Base-by-base conservation (phyloP, 1,140 invertebrate species). In the Pseudomyrmex cubaensis region DNA sequence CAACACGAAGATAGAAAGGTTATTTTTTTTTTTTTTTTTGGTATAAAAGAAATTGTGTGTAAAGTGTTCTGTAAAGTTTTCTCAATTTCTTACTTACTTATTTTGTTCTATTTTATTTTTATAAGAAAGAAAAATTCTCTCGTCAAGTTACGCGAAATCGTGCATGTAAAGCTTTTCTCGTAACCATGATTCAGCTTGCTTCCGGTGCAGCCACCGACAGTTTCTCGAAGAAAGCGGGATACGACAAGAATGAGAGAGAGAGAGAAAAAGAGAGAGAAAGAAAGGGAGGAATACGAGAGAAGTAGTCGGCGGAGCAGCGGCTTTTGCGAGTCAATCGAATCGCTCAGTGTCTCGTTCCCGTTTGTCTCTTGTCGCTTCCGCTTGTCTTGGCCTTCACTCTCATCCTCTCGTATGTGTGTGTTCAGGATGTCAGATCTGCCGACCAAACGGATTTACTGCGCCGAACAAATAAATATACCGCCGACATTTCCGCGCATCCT, bases 401-500 rank as follows among this genome's bases (percentile, higher is more conserved):
- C 17, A 7, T 50, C 57, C 13, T 44, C 17, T 1, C 17, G 17
- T 67, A 22, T 15, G 7, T 5, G 10, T 20, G 57, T 57, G 50
- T 15, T 25, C 73, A 83, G 88, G 63, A 93, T 93, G 91, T 89
- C 89, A 66, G 84, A 92, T 70, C 69, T 87, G 48, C 74, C 52
- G 72, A 56, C 86, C 62, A 85, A 90, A 20, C 85, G 91, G 63
- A 93, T 95, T 92, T 95, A 95, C 87, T 95, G 94, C 88, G 92
- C 94, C 15, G 93, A 95, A 82, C 95, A 95, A 90, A 96, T 97
- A 83, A 95, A 95, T 82, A 96, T 98, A 86, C 98, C 98, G 2
- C 96, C 96, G n/a, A 96, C 96, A 64, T 96, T 98, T 87, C 97
- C 98, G 1, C 95, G 97, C 87, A 96, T 98, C 85, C 93, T 98